Percentiles rank a stretch among this genome's conserved stretches.
These are phyloP conservation scores for Cyanoramphus novaezelandiae DNA, from an alignment of 2,113 vertebrate species.

Conservation along the genomic window DNA sequence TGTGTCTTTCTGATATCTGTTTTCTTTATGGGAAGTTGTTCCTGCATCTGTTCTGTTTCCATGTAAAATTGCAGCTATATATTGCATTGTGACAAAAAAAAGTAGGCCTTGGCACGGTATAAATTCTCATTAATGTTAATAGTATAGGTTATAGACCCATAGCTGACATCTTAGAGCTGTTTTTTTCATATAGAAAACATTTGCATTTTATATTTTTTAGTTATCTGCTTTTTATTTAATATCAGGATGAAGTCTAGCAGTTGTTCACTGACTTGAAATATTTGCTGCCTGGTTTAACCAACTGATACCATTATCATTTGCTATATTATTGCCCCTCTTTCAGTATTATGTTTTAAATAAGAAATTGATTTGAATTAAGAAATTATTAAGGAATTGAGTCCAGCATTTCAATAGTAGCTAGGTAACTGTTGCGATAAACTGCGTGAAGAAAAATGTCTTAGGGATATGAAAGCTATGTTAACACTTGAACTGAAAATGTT, in stretches of 20 bases:
- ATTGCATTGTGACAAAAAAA: not conserved
- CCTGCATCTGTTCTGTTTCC: not conserved
- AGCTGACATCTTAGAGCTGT: not conserved
- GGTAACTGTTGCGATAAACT: not conserved
- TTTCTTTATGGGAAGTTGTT: not conserved
- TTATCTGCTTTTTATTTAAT: conserved; percentile 40
- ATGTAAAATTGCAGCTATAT: not conserved
- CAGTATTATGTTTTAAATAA: not conserved
- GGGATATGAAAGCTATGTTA: not conserved
- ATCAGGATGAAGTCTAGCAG: conserved; percentile 1
- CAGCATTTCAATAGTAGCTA: not conserved
- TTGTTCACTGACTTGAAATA: conserved; percentile 55
- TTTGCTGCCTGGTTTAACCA: conserved; percentile 57
- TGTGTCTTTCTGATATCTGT: not conserved
- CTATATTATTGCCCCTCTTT: not conserved
- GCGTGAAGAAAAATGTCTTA: not conserved
- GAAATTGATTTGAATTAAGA: not conserved
- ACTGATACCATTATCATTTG: not conserved
- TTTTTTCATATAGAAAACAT: not conserved
- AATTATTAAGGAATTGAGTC: not conserved
- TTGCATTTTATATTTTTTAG: not conserved
- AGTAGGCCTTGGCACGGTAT: not conserved
- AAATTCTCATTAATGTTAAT: not conserved
- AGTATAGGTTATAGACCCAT: not conserved
- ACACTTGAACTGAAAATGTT: not conserved